Evolutionary conservation across 2,113 vertebrate species (phyloP).

Genomic region (Ciconia stormi): DNA sequence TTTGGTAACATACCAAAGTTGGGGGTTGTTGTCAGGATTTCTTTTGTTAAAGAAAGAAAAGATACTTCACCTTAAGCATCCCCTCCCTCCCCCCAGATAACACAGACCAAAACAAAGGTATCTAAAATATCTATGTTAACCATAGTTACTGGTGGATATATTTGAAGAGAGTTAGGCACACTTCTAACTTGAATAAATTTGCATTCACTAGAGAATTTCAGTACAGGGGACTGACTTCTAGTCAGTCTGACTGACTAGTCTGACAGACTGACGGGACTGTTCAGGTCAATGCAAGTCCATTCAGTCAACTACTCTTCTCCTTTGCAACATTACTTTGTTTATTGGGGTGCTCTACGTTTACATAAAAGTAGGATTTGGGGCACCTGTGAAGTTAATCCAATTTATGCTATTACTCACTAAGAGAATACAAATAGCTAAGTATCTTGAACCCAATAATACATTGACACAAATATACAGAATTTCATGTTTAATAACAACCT

Average conservation of each 20-base stretch:
- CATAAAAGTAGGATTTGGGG: neutral
- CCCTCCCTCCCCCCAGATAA: neutral
- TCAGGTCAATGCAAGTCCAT: neutral
- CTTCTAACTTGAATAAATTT: neutral
- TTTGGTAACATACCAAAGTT: neutral
- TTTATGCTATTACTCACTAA: neutral
- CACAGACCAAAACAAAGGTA: neutral
- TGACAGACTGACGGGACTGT: neutral
- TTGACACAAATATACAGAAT: neutral
- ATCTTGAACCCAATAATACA: neutral
- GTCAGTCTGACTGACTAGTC: too few species aligned
- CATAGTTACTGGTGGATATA: neutral
- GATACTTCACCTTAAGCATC: neutral
- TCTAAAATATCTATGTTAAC: neutral
- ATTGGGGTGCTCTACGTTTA: neutral
- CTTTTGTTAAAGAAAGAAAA: neutral
- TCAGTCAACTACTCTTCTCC: neutral
- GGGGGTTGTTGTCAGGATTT: rapidly evolving
- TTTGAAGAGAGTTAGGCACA: neutral
- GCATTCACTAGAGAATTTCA: neutral
- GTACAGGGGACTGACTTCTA: neutral
- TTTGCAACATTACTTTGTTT: neutral
- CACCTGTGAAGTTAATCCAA: neutral
- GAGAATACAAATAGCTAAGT: neutral
- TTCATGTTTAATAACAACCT: neutral